Evolutionary conservation across 1,140 invertebrate genomes (phyloP), one percentile per base, ranked within the genome.

Genomic region (Aradophagus sp.): DNA sequence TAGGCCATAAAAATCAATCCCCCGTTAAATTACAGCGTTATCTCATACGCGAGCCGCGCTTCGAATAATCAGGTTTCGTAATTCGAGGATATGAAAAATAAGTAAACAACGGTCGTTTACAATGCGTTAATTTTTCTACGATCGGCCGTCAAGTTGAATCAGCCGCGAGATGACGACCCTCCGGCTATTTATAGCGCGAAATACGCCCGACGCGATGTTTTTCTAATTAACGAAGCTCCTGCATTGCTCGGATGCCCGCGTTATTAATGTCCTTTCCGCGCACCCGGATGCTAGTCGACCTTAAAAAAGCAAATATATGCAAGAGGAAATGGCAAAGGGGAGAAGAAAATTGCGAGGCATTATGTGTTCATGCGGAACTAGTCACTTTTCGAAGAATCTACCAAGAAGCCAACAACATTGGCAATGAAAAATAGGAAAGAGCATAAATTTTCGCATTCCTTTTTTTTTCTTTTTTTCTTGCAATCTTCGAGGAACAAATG

Each of bases 361-460:
- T 48, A 26, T 31, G 44, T 45, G 11, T 50, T 58, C 67, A 63
- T 58, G 59, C 59, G 59, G 59, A 71, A 71, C 59, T 65, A 27
- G 11, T 47, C 29, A 47, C 53, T 71, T 63, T 59, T 71, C 15
- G 35, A 58, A 47, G 27, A 44, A 35, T 29, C 6, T 0, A 12
- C 48, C 13, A 68, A 61, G 34, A 47, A 53, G n/a, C 50, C 50
- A 34, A 55, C 20, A n/a, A 42, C 36, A n/a, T n/a, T n/a, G n/a
- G n/a, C n/a, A n/a, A n/a, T n/a, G n/a, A n/a, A n/a, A n/a, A n/a
- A n/a, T n/a, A n/a, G n/a, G n/a, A n/a, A n/a, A n/a, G n/a, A n/a
- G n/a, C n/a, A n/a, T n/a, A n/a, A n/a, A n/a, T n/a, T n/a, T n/a
- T n/a, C n/a, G n/a, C n/a, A n/a, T n/a, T n/a, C n/a, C n/a, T n/a